A percentile compares a stretch with the other conserved stretches of the same genome.
Evolutionary conservation across 2,113 vertebrate genomes (phyloP).

Genomic region (Hyla sarda): DNA sequence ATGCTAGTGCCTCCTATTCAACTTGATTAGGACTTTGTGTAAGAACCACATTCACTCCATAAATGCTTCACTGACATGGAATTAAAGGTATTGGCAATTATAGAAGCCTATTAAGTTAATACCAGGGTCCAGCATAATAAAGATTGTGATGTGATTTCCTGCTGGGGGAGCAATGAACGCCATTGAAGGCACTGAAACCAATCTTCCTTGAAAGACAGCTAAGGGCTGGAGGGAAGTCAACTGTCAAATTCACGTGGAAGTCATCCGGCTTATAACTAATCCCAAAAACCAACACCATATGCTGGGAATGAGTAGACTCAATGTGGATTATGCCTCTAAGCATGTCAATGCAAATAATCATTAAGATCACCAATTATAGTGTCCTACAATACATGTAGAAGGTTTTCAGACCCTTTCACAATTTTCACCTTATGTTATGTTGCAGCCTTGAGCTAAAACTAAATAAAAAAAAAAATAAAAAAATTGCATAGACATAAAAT

Average conservation of each 20-base stretch:
- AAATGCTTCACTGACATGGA: background rate
- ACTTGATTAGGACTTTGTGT: too few species aligned
- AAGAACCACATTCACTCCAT: background rate
- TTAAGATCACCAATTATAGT: background rate
- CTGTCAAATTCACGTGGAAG: background rate
- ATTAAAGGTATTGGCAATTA: background rate
- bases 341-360: background rate
- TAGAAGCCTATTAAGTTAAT: background rate
- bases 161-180: background rate
- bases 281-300: background rate
- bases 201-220: background rate
- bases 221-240: background rate
- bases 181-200: background rate
- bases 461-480: too few species aligned
- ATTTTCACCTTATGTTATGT: too few species aligned
- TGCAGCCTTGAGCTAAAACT: too few species aligned
- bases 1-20: too few species aligned
- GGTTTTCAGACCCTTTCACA: too few species aligned
- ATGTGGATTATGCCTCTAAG: background rate
- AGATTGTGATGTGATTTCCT: background rate
- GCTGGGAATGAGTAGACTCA: background rate
- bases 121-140: background rate
- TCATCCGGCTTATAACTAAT: background rate
- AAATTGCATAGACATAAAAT: too few species aligned
- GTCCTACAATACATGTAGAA: too few species aligned